phyloP scores from a whole-genome alignment of 1,140 invertebrate genomes.

The Bombyx mandarina region DNA sequence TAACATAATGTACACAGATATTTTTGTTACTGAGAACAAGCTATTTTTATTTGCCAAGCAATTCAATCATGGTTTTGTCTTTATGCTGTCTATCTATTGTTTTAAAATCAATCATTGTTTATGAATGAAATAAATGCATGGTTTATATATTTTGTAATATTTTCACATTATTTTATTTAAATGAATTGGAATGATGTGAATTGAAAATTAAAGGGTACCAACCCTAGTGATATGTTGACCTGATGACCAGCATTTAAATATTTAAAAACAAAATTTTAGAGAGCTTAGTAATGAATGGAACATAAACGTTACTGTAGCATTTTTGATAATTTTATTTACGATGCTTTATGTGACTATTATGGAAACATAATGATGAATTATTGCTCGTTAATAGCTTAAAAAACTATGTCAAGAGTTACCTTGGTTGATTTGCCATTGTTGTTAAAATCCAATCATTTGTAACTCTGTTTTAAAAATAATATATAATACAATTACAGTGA shows the following conservation, averaged over 20 bases:
- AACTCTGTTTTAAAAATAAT: constrained; percentile 69
- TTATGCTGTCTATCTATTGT: too few species aligned
- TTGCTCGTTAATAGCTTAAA: constrained; percentile 48
- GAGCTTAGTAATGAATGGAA: constrained; percentile 49
- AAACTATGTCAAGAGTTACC: constrained; percentile 44
- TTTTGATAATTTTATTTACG: constrained; percentile 65
- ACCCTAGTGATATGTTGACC: constrained; percentile 26
- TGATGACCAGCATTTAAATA: constrained; percentile 65
- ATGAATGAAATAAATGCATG: too few species aligned
- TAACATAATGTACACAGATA: too few species aligned
- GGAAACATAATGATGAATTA: constrained; percentile 52
- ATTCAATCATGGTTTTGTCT: too few species aligned
- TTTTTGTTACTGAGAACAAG: too few species aligned
- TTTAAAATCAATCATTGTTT: too few species aligned
- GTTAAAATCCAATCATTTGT: constrained; percentile 58
- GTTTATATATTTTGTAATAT: too few species aligned
- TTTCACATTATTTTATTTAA: too few species aligned
- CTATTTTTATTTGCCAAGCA: too few species aligned
- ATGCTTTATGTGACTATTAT: constrained; percentile 63
- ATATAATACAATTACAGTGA: constrained; percentile 46
- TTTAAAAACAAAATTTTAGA: constrained; percentile 63
- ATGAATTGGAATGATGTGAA: too few species aligned
- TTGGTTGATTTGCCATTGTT: constrained; percentile 52
- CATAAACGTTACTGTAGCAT: constrained; percentile 58
- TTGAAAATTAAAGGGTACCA: too few species aligned